Evolutionary conservation across 2,888 invertebrate species (phyloP).

Genomic region (Drosophila kuntzei): DNA sequence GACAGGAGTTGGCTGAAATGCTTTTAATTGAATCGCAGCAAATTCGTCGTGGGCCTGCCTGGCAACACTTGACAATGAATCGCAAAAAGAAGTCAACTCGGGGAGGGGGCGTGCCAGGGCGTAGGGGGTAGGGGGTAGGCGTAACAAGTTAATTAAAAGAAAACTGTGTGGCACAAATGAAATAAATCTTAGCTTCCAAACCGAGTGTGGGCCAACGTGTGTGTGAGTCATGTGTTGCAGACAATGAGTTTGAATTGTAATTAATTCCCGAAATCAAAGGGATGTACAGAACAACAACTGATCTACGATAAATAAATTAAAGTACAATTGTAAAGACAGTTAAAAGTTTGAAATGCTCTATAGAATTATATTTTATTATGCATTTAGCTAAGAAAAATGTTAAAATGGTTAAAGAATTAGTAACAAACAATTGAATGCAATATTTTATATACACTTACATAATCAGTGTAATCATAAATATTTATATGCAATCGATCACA

Average conservation of each 20-base stretch:
- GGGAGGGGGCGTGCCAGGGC: neutral
- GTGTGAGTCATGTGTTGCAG: slow-evolving; percentile 42
- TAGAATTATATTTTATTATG: too few relatives aligned
- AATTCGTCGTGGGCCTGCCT: slow-evolving; percentile 58
- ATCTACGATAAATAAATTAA: slow-evolving; percentile 10
- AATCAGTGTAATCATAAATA: too few relatives aligned
- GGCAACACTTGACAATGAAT: slow-evolving; percentile 75
- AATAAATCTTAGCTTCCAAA: slow-evolving; percentile 67
- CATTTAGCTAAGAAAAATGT: too few relatives aligned
- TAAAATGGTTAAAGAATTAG: too few relatives aligned
- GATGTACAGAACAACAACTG: neutral
- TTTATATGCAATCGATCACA: too few relatives aligned
- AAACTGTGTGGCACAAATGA: slow-evolving; percentile 76
- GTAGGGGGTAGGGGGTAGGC: slow-evolving; percentile 36
- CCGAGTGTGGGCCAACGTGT: slow-evolving; percentile 1
- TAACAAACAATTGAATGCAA: too few relatives aligned
- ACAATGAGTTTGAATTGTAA: slow-evolving; percentile 72
- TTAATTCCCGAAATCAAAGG: slow-evolving; percentile 51
- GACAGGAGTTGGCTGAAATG: slow-evolving; percentile 54
- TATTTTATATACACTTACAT: too few relatives aligned
- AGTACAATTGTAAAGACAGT: neutral
- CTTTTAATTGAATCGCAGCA: slow-evolving; percentile 73
- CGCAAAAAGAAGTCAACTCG: slow-evolving; percentile 37
- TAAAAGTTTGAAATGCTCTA: neutral
- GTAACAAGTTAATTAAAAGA: slow-evolving; percentile 79